phyloP scores from a whole-genome alignment of 2,797 vertebrate species.

The Xiphophorus birchmanni region DNA sequence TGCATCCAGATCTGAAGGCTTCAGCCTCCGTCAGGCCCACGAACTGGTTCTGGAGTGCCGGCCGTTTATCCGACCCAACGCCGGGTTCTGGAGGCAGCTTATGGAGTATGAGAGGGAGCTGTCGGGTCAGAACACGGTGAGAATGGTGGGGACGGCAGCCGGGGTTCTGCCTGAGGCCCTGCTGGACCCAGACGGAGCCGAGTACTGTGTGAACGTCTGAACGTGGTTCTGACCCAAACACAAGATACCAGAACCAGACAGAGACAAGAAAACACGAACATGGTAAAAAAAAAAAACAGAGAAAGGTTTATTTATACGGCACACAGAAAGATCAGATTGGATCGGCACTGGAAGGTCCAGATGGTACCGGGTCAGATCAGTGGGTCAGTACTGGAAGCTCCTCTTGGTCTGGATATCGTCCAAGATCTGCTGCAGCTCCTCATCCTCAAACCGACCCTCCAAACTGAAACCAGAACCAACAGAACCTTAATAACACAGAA shows the following conservation, averaged over 20 bases:
- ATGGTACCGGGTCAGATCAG: conserved; percentile 70
- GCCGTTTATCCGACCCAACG: conserved; percentile 75
- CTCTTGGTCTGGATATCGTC: conserved; percentile 98
- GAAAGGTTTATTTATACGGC: neutral
- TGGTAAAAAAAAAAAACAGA: neutral
- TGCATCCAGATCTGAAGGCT: conserved; percentile 50
- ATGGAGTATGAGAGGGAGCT: conserved; percentile 69
- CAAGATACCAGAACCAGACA: neutral
- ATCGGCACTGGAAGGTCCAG: conserved; percentile 94
- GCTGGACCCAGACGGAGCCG: conserved; percentile 6
- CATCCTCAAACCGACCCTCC: conserved; percentile 95
- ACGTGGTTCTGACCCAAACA: neutral
- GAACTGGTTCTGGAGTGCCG: conserved; percentile 60
- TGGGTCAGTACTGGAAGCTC: conserved; percentile 92
- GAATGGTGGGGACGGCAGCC: conserved; percentile 58
- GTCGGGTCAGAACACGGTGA: conserved; percentile 54
- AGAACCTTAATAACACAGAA: conserved; percentile 4
- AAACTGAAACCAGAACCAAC: conserved; percentile 76
- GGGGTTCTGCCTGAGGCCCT: conserved; percentile 68
- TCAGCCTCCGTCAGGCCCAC: conserved; percentile 65
- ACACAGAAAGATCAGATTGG: neutral
- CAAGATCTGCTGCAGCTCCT: conserved; percentile 96
- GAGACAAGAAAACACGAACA: neutral
- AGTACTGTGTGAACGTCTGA: conserved; percentile 64
- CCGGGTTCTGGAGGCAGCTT: conserved; percentile 82